These are phyloP conservation scores for Ophioninae sp. DNA, from an alignment of 2,888 invertebrate species.

Conservation along the genomic window DNA sequence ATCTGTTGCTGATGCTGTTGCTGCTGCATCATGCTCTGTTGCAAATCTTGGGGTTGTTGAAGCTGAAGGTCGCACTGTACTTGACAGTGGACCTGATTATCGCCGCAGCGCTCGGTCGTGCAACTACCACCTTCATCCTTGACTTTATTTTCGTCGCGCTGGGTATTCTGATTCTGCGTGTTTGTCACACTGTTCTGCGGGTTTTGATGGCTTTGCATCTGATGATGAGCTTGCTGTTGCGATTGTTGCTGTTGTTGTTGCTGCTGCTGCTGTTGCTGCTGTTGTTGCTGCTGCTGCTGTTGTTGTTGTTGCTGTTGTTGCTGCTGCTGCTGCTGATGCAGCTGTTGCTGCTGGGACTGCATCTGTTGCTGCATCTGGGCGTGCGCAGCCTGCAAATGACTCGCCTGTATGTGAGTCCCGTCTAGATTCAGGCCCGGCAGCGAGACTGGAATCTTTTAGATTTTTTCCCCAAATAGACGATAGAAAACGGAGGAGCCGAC, in stretches of 20 bases:
- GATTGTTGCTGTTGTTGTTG: constrained; percentile 76
- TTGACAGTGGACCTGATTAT: constrained; percentile 80
- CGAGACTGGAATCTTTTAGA: constrained; percentile 78
- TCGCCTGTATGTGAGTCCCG: constrained; percentile 77
- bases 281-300: constrained; percentile 75
- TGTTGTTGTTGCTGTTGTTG: constrained; percentile 81
- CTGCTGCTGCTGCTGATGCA: constrained; percentile 81
- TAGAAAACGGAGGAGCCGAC: constrained; percentile 16
- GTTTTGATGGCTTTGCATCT: constrained; percentile 79
- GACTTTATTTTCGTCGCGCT: constrained; percentile 82
- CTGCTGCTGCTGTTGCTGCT: constrained; percentile 74
- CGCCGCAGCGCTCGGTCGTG: constrained; percentile 77
- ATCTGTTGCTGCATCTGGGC: constrained; percentile 75
- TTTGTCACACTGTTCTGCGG: constrained; percentile 81
- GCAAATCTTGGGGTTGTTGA: constrained; percentile 78
- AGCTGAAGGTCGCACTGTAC: constrained; percentile 81
- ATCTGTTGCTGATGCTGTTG: constrained; percentile 82
- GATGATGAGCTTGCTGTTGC: constrained; percentile 76
- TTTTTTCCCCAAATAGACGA: constrained; percentile 40
- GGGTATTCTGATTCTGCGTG: constrained; percentile 73
- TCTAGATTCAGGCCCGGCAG: constrained; percentile 78
- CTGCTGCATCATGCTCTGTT: constrained; percentile 81
- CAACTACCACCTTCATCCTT: constrained; percentile 77
- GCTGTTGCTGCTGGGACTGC: constrained; percentile 79
- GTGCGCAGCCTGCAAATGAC: constrained; percentile 77